Conservation (phyloP, 2,888 invertebrate genomes). For the Chaitophorus viminalis region DNA sequence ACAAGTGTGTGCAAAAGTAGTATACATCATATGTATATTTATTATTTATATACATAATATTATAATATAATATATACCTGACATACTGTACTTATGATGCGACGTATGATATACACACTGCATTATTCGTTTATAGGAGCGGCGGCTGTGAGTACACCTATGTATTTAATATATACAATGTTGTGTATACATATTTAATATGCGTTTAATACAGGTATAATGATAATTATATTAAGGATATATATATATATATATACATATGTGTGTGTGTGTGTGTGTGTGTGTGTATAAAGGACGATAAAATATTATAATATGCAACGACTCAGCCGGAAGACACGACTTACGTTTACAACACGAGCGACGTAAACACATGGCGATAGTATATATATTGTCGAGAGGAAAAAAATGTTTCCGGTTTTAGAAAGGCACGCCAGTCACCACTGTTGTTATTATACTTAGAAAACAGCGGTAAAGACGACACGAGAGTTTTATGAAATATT, state of each 20-base stretch:
- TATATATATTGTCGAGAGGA: not conserved
- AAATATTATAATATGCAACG: not conserved
- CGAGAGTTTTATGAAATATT: not conserved
- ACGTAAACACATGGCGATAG: constrained; percentile 21
- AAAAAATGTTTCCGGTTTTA: constrained; percentile 39
- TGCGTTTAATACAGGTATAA: not conserved
- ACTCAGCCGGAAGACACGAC: constrained; percentile 26
- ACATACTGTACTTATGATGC: no score
- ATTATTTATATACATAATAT: no score
- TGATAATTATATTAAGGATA: not conserved
- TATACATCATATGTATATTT: not conserved
- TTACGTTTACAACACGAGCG: not conserved
- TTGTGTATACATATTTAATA: not conserved
- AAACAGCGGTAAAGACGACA: constrained; percentile 2
- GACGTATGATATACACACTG: no score
- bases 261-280: not conserved
- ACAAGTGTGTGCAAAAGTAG: not conserved
- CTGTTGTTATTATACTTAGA: not conserved
- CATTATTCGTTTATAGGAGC: no score
- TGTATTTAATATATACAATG: no score
- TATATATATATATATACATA: not conserved
- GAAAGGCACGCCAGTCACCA: not conserved
- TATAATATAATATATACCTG: no score
- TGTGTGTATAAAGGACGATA: not conserved
- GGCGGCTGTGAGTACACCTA: no score